Evolutionary conservation across 2,797 vertebrate genomes (phyloP), one percentile per base, ranked within the genome.

Genomic region (Rhinatrema bivittatum): DNA sequence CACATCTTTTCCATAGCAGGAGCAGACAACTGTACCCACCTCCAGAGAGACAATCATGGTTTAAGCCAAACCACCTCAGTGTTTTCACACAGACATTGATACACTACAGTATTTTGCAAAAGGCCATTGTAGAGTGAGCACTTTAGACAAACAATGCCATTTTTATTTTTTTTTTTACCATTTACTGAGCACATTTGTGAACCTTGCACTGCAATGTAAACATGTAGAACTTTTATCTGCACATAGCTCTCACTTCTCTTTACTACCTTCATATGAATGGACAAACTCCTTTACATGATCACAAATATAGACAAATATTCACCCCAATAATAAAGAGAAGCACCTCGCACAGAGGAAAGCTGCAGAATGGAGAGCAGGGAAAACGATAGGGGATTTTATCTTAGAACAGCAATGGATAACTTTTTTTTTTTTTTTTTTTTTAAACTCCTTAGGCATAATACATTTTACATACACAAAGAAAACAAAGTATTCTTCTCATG

Each of bases 21-120:
- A n/a, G n/a, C n/a, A 53, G 31, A 25, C 33, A 60, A 41, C 12
- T 17, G 15, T 41, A 21, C 29, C 3, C 7, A 8, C 38, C 17
- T 27, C 40, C 39, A 46, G 70, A 76, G 71, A 79, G 62, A 69
- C 76, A 67, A 67, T 69, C 46, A 58, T 54, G 58, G 35, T 58
- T 58, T 68, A 74, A 76, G 62, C 50, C 69, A 60, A 74, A 75
- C 66, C 42, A 63, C 70, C 80, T 72, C 31, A 35, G 11, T 34
- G 47, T 68, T 76, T 72, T 70, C 48, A 65, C 62, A 65, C 30
- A 79, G 53, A 75, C 74, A 78, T 56, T 67, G 68, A 66, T 75
- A 79, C 76, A 72, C 42, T 52, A 68, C 62, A 70, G 60, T 19
- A 61, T 63, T 65, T 61, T 74, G 75, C 70, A 72, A 72, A 70